phyloP scores from a whole-genome alignment of 2,888 invertebrate species.

The Apotomis turbidana region DNA sequence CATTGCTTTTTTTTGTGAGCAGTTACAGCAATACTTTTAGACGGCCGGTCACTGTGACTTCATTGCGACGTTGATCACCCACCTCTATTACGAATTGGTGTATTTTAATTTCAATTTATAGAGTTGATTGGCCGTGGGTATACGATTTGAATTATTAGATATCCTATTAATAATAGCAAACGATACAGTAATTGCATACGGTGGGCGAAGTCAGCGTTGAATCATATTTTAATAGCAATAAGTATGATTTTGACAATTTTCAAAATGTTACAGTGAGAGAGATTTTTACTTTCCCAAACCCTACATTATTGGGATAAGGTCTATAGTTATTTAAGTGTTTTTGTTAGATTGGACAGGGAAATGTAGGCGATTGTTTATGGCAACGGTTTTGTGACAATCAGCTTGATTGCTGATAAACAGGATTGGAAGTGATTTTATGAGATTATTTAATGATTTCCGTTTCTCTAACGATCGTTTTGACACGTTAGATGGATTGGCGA shows the following conservation, averaged over 20 bases:
- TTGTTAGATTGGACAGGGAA: background rate
- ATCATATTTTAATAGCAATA: slow-evolving; percentile 37
- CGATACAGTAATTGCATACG: slow-evolving; percentile 54
- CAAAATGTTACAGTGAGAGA: background rate
- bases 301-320: slow-evolving; percentile 17
- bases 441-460: background rate
- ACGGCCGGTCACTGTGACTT: no score
- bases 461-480: background rate
- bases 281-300: background rate
- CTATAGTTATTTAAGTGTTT: slow-evolving; percentile 2
- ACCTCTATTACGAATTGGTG: slow-evolving; percentile 57
- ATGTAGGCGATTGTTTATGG: slow-evolving; percentile 28
- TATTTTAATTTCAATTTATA: slow-evolving; percentile 83
- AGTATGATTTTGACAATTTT: background rate
- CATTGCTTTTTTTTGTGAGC: no score
- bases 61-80: no score
- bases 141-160: slow-evolving; percentile 64
- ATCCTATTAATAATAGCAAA: slow-evolving; percentile 67
- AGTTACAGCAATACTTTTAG: no score
- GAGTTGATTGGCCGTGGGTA: slow-evolving; percentile 62
- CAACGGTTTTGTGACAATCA: slow-evolving; percentile 15
- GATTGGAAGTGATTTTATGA: slow-evolving; percentile 1
- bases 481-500: background rate
- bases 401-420: slow-evolving; percentile 7
- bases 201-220: slow-evolving; percentile 33